Evolutionary conservation across 2,113 vertebrate genomes (phyloP), one percentile per base, ranked within the genome.

Genomic region (Cololabis saira): DNA sequence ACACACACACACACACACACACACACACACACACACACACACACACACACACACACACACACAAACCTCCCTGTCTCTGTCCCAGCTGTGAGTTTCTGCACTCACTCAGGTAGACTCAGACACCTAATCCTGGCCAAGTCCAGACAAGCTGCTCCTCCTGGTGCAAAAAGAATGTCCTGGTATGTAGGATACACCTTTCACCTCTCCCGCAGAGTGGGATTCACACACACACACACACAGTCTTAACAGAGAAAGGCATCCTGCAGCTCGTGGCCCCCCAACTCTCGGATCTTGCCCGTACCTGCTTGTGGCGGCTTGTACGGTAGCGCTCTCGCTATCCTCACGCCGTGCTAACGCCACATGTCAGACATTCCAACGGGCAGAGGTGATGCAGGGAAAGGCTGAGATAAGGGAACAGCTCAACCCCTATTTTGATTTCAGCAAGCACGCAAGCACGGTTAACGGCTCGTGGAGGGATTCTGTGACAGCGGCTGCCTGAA

Each of bases 111-210:
- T 66, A 83, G 51, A 82, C 66, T 64, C 54, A 83, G 75, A 80
- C 83, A 81, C 27, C 48, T 79, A 77, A 87, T 87, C 78, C 76
- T 24, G 22, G 76, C 82, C 90, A 89, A 83, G 89, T 84, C 88
- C 87, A 82, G 87, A 89, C 91, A 91, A 82, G 91, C 86, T 77
- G 78, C 57, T 83, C 77, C 78, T 82, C 64, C 70, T 42, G 47
- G 3, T 8, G 63, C 16, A 18, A 18, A 61, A 64, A 87, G 84
- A 79, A 66, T 77, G 76, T 71, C 79, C 69, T 61, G 86, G 87
- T 85, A 92, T 91, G 89, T 83, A 67, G 67, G 63, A 78, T 71
- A 75, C 79, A 77, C 83, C 78, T 73, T 83, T 89, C 81, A 84
- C 85, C 81, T 83, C 71, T 87, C 67, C 55, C 61, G 56, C 68